Evolutionary conservation across 23 tunicate species (phyloP), one percentile per base, ranked within the genome.

Genomic region (Botrylloides violaceus): DNA sequence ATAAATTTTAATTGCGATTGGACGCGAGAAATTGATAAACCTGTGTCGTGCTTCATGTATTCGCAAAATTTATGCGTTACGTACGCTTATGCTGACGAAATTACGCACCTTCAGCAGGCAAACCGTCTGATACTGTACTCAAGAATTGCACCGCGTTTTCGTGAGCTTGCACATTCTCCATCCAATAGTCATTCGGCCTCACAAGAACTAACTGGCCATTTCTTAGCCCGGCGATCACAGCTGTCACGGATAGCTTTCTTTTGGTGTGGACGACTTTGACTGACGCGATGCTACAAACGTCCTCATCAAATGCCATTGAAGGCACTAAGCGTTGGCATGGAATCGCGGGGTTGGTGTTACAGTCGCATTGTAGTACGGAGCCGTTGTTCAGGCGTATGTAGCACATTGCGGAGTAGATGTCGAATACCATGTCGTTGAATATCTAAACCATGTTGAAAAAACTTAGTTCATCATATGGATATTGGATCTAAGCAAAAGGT

Each of bases 111-210:
- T 68, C 58, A 25, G 12, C 37, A 12, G 74, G 43, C 56, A 68
- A 6, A 18, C 26, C 29, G 27, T 60, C 30, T 23, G 65, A 28
- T 0, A 60, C 1, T 12, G 27, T 23, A 0, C 15, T 25, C 57
- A 68, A 37, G 47, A 68, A 68, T 37, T 56, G 56, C 29, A 68
- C 74, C 26, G 57, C 32, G 77, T 88, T 86, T 18, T 68, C 60
- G 47, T 88, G 96, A 2, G 96, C 96, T 66, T 88, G 96, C 59
- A 65, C 70, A 22, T 61, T 75, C 21, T 28, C 20, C 83, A 88
- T 82, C 59, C 65, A 53, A 25, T 81, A 34, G 6, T 37, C 24
- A 58, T 88, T 78, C 6, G 96, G 96, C 22, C 73, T 76, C 4
- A 81, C 59, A 34, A 82, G 37, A 1, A 66, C 59, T 6, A 88